These are phyloP conservation scores for Colostygia pectinataria DNA, from an alignment of 2,888 invertebrate genomes.

Conservation along the genomic window DNA sequence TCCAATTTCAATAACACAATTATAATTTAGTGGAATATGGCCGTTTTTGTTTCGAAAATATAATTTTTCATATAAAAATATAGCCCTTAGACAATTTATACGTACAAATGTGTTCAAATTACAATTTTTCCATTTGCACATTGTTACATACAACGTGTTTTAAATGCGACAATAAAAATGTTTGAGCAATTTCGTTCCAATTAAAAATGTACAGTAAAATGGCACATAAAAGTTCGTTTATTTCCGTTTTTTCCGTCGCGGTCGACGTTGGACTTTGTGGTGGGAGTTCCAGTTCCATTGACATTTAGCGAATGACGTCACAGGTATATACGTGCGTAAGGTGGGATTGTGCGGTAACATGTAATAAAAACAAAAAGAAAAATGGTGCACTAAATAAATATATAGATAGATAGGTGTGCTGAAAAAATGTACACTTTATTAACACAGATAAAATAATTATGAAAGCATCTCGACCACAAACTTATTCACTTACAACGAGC, in stretches of 20 bases:
- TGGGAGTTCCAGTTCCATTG: conserved; percentile 73
- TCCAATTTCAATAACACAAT: conserved; percentile 1
- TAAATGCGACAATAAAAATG: background rate
- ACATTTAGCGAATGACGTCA: conserved; percentile 59
- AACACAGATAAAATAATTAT: conserved; percentile 2
- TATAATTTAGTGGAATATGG: conserved; percentile 21
- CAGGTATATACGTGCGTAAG: conserved; percentile 66
- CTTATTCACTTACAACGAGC: too few species aligned
- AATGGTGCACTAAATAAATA: conserved; percentile 82
- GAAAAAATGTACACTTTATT: conserved; percentile 38
- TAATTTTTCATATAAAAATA: background rate
- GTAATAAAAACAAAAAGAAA: conserved; percentile 81
- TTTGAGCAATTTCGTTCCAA: conserved; percentile 11
- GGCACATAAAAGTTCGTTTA: conserved; percentile 46
- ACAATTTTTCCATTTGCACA: background rate
- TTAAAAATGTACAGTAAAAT: conserved; percentile 28
- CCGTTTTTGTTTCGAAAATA: background rate
- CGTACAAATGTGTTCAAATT: conserved; percentile 6
- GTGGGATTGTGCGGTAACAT: conserved; percentile 80
- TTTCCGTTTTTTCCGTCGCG: conserved; percentile 83
- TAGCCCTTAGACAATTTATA: conserved; percentile 1
- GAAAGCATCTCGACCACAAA: too few species aligned
- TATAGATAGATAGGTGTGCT: conserved; percentile 49
- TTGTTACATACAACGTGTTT: background rate
- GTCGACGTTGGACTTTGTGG: conserved; percentile 80